Evolutionary conservation across 1,140 invertebrate species (phyloP).

Genomic region (Drosophila punjabiensis): DNA sequence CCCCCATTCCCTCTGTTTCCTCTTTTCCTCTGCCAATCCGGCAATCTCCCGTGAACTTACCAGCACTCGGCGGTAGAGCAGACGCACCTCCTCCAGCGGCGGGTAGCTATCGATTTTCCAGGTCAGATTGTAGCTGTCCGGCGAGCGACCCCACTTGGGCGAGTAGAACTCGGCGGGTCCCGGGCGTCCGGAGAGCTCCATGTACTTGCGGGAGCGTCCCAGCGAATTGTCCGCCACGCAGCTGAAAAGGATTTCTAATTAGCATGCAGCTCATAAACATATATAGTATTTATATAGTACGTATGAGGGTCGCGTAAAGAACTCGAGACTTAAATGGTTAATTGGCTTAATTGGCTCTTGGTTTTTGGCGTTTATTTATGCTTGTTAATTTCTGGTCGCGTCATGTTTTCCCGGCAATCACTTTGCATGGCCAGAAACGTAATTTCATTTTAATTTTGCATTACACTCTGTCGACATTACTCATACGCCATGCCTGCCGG

Average conservation of each 20-base stretch:
- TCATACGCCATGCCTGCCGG: slow-evolving; percentile 31
- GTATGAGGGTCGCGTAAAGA: background rate
- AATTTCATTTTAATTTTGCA: slow-evolving; percentile 66
- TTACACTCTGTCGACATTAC: slow-evolving; percentile 58
- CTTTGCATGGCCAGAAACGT: slow-evolving; percentile 35
- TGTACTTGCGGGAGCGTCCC: slow-evolving; percentile 89
- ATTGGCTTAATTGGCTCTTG: slow-evolving; percentile 49
- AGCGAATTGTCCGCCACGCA: slow-evolving; percentile 90
- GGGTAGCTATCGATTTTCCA: slow-evolving; percentile 89
- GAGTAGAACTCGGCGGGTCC: slow-evolving; percentile 89
- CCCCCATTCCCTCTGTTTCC: background rate
- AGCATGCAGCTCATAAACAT: background rate
- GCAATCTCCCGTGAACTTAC: slow-evolving; percentile 81
- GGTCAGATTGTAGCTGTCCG: slow-evolving; percentile 87
- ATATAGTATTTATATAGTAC: background rate
- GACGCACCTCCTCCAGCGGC: slow-evolving; percentile 88
- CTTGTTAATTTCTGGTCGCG: slow-evolving; percentile 23
- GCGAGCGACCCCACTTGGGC: slow-evolving; percentile 87
- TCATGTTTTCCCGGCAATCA: slow-evolving; percentile 42
- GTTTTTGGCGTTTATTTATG: slow-evolving; percentile 19
- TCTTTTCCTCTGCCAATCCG: background rate
- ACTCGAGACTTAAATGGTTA: slow-evolving; percentile 27
- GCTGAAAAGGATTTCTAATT: slow-evolving; percentile 82
- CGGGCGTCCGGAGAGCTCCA: slow-evolving; percentile 89
- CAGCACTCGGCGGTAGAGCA: slow-evolving; percentile 88